A percentile compares a stretch with the other conserved stretches of the same genome.
phyloP scores from a whole-genome alignment of 2,797 vertebrate genomes.

The Microhierax caerulescens region DNA sequence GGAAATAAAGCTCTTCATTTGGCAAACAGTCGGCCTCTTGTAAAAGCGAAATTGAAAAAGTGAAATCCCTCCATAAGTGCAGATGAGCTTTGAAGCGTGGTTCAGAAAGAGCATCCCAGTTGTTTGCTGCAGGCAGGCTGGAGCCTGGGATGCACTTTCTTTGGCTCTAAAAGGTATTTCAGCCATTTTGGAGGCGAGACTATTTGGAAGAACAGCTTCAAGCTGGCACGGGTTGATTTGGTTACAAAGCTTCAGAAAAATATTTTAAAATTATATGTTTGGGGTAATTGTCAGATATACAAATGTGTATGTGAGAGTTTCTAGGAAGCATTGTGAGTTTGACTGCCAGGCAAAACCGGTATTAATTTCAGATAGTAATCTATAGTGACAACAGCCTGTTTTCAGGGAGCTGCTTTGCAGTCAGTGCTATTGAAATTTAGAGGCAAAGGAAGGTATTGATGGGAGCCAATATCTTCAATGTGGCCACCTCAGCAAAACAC shows the following conservation, averaged over 20 bases:
- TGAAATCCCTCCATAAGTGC: not conserved
- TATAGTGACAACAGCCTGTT: not conserved
- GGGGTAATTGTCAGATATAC: not conserved
- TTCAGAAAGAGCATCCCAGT: not conserved
- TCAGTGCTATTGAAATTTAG: not conserved
- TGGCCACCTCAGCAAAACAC: not conserved
- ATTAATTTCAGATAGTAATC: conserved; percentile 2
- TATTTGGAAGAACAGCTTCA: not conserved
- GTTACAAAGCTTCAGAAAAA: not conserved
- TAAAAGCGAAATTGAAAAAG: not conserved
- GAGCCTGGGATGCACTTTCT: not conserved
- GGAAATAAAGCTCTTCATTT: not conserved
- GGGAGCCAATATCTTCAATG: not conserved
- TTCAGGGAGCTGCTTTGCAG: conserved; percentile 1
- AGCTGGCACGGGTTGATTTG: not conserved
- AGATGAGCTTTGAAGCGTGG: not conserved
- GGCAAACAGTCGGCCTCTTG: not conserved
- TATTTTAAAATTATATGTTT: accelerated
- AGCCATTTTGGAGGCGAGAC: not conserved
- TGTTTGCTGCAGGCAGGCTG: not conserved
- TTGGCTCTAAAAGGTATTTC: not conserved
- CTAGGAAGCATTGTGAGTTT: not conserved
- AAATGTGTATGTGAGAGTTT: not conserved
- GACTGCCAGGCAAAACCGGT: not conserved
- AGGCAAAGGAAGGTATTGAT: not conserved